Evolutionary conservation across 2,797 vertebrate species (phyloP), one percentile per base, ranked within the genome.

Genomic region (Notoglanidium macrostoma): DNA sequence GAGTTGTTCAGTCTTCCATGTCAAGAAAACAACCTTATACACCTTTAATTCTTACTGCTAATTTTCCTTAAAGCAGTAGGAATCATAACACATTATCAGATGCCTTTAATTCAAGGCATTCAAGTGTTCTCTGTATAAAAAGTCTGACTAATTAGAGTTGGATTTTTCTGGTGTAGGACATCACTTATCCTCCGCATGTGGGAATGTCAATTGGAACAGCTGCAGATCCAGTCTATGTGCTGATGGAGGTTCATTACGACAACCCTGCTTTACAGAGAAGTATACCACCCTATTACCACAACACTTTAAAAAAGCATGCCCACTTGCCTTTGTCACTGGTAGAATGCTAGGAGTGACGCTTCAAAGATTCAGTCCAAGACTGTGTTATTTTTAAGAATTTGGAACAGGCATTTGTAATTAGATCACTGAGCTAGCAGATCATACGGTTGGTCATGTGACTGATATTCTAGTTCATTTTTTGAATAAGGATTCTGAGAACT

Each of bases 171-270:
- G 88, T 90, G 67, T 91, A 97, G 97, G 96, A 95, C 5, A 97
- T 97, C 91, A 94, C 92, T 65, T 97, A 96, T 84, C 97, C 97
- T 85, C 92, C 95, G 83, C 96, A 97, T 1, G 96, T 95, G 85
- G 97, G 97, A 44, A 93, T 97, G 90, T 97, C 97, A 78, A 94
- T 97, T 0, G 96, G 97, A 73, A 96, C 95, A 32, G 87, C 94
- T 0, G 83, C 91, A 46, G 97, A 97, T 87, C 96, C 97, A 29
- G 92, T 91, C 55, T 97, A 96, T 0, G 96, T 97, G 79, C 95
- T 97, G 49, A 95, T 97, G 94, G 97, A 97, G 92, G 92, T 97
- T 40, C 97, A 97, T 91, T 97, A 96, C 74, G 97, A 97, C 92
- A 97, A 97, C 82, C 96, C 96, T 0, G 91, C 95, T 8, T 94